Evolutionary conservation across 2,113 vertebrate species (phyloP).

Genomic region (Mohoua ochrocephala): DNA sequence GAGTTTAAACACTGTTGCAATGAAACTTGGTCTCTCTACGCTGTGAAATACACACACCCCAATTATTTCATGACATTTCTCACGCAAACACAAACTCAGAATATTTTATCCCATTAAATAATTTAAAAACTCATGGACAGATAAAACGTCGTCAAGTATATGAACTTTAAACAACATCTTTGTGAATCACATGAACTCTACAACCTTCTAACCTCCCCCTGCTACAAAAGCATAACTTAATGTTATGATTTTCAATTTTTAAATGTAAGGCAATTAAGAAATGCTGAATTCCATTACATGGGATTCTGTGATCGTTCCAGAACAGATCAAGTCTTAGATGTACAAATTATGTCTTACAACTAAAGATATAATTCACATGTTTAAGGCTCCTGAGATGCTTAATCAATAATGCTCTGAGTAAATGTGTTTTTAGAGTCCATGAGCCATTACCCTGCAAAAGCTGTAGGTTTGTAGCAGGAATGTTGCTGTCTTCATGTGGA

Average conservation of each 20-base stretch:
- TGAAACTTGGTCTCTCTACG: background rate
- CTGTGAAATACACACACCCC: background rate
- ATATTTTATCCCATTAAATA: background rate
- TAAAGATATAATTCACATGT: background rate
- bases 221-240: background rate
- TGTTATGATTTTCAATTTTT: background rate
- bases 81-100: background rate
- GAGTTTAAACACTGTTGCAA: background rate
- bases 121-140: background rate
- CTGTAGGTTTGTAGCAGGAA: background rate
- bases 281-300: background rate
- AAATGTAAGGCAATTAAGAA: background rate
- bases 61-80: background rate
- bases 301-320: background rate
- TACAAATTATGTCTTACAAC: background rate
- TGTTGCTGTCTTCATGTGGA: background rate
- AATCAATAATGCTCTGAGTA: slow-evolving; percentile 1
- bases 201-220: background rate
- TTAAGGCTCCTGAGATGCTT: background rate
- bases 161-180: background rate
- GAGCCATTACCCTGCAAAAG: slow-evolving; percentile 5
- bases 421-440: background rate
- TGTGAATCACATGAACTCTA: background rate
- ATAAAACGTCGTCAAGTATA: background rate
- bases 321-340: background rate